phyloP scores from a whole-genome alignment of 2,888 invertebrate genomes.

The Dione vanillae region DNA sequence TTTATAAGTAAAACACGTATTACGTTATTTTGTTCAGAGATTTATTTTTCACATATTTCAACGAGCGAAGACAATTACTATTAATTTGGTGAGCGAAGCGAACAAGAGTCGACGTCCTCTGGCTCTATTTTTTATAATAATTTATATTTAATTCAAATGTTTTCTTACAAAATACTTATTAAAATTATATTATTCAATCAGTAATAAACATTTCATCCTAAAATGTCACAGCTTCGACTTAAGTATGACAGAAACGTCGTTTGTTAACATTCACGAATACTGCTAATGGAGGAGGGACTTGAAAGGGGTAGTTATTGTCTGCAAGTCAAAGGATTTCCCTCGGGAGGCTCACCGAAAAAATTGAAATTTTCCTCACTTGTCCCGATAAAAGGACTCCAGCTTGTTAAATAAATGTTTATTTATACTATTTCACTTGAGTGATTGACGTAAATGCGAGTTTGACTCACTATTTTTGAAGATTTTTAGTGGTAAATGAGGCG shows the following conservation, averaged over 20 bases:
- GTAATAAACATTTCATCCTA: conserved; percentile 11
- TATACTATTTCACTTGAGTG: conserved; percentile 5
- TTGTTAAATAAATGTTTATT: conserved; percentile 17
- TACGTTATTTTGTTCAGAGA: too few relatives aligned
- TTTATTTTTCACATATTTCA: too few relatives aligned
- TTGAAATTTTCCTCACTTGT: conserved; percentile 15
- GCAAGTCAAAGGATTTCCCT: conserved; percentile 45
- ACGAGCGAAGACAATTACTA: too few relatives aligned
- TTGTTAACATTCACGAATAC: conserved; percentile 41
- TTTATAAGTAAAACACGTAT: too few relatives aligned
- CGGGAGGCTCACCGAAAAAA: conserved; percentile 21
- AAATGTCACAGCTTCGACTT: conserved; percentile 5
- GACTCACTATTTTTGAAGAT: background rate
- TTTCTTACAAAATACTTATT: background rate
- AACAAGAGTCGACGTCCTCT: too few relatives aligned
- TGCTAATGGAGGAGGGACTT: conserved; percentile 45
- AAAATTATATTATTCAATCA: background rate
- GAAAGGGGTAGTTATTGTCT: conserved; percentile 45
- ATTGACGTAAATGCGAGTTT: background rate
- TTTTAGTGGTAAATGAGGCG: background rate
- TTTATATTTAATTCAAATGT: too few relatives aligned
- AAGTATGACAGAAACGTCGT: conserved; percentile 22
- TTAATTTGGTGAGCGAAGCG: too few relatives aligned
- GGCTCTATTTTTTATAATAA: too few relatives aligned
- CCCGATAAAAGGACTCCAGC: conserved; percentile 8